These are phyloP conservation scores for Megatriorchis doriae DNA, from an alignment of 2,113 vertebrate genomes.

Conservation along the genomic window DNA sequence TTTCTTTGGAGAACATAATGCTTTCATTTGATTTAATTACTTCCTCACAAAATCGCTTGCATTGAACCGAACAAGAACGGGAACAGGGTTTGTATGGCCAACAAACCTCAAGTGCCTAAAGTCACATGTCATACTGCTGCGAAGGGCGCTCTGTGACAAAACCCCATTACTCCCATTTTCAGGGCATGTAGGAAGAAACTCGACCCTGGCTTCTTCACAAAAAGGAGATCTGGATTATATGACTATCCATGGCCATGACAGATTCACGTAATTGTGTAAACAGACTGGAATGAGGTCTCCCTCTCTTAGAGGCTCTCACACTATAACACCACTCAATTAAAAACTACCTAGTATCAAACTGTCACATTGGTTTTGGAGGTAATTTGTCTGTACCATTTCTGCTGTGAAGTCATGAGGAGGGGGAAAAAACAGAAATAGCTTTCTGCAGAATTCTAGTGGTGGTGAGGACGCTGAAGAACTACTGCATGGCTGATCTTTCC, in stretches of 20 bases:
- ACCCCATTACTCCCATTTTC: background rate
- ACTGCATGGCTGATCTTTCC: background rate
- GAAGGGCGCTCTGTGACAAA: background rate
- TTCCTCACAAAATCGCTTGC: background rate
- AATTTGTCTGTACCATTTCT: background rate
- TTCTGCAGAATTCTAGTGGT: background rate
- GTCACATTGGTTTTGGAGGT: fast-evolving
- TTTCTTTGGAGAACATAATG: background rate
- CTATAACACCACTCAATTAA: background rate
- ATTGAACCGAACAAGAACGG: background rate
- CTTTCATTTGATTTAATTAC: background rate
- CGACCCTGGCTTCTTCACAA: background rate
- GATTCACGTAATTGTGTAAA: background rate
- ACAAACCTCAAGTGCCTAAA: background rate
- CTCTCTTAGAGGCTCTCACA: background rate
- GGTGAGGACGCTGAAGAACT: background rate
- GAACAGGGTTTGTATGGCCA: background rate
- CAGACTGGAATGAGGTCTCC: background rate
- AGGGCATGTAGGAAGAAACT: background rate
- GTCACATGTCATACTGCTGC: background rate
- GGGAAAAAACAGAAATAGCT: background rate
- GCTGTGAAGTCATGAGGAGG: background rate
- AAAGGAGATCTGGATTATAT: background rate
- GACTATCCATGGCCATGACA: background rate
- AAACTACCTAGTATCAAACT: background rate